phyloP scores from a whole-genome alignment of 1,140 invertebrate species.

The Callitettix versicolor region DNA sequence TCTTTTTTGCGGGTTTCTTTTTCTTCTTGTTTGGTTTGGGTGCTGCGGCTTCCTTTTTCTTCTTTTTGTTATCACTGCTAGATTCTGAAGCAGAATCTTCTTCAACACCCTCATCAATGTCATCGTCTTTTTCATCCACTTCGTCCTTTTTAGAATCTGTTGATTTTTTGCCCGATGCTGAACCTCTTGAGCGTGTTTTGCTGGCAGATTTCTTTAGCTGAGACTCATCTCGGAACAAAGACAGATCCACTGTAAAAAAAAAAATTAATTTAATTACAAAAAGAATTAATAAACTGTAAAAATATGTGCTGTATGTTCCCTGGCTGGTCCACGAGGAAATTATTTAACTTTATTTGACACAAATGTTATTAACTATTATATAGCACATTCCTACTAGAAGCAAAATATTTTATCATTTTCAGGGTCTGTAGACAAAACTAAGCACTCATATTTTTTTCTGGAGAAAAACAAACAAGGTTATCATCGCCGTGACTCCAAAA shows the following conservation, averaged over 20 bases:
- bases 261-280: conserved; percentile 9
- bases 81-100: too few species aligned
- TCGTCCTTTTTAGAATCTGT: neutral
- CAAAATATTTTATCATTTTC: neutral
- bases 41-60: conserved; percentile 1
- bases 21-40: conserved; percentile 9
- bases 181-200: neutral
- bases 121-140: neutral
- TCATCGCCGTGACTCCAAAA: too few species aligned
- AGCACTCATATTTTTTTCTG: too few species aligned
- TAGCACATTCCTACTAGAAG: neutral
- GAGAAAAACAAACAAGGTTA: too few species aligned
- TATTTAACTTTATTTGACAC: neutral
- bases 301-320: too few species aligned
- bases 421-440: too few species aligned
- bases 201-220: conserved; percentile 51
- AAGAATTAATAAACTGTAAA: neutral
- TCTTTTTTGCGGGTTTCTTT: conserved; percentile 9
- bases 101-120: neutral
- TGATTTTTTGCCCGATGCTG: conserved; percentile 7
- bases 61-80: neutral
- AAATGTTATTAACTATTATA: neutral
- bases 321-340: neutral
- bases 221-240: conserved; percentile 65
- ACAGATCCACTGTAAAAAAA: conserved; percentile 57